Conservation (phyloP, 2,797 vertebrate species). For the Fistularia commersonii region DNA sequence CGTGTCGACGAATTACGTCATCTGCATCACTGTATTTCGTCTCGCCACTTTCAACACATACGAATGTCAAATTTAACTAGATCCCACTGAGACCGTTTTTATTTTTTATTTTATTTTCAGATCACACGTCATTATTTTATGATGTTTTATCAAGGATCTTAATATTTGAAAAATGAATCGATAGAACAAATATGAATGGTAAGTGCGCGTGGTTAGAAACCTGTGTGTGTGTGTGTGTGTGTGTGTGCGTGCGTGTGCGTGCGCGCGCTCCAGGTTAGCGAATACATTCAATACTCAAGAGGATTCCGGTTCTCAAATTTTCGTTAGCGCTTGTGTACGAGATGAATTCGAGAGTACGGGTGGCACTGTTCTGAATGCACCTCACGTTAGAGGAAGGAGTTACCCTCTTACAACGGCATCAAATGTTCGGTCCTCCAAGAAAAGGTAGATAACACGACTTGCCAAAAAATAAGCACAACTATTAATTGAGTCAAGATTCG, state of each 20-base stretch:
- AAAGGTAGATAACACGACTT: conserved; percentile 19
- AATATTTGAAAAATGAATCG: not conserved
- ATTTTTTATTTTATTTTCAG: too few species aligned
- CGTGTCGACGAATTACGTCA: conserved; percentile 61
- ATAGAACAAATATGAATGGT: conserved; percentile 4
- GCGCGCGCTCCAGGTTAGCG: conserved; percentile 48
- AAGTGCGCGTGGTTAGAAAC: conserved; percentile 36
- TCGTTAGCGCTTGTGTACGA: not conserved
- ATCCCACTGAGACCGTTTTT: not conserved
- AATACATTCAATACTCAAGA: not conserved
- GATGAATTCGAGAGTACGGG: not conserved
- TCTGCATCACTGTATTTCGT: not conserved
- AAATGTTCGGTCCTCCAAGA: conserved; percentile 52
- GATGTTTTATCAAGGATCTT: rapidly evolving
- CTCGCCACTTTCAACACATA: conserved; percentile 24
- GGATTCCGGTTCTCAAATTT: conserved; percentile 27
- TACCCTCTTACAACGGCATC: conserved; percentile 58
- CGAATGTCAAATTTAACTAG: not conserved
- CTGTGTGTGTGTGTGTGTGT: not conserved
- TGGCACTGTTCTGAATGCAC: conserved; percentile 48
- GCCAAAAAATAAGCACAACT: too few species aligned
- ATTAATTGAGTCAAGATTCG: too few species aligned
- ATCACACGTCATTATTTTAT: too few species aligned
- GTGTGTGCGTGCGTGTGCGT: not conserved
- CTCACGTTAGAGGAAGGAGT: conserved; percentile 54